phyloP scores from a whole-genome alignment of 1,140 invertebrate genomes.

The Gonioctena quinquepunctata region DNA sequence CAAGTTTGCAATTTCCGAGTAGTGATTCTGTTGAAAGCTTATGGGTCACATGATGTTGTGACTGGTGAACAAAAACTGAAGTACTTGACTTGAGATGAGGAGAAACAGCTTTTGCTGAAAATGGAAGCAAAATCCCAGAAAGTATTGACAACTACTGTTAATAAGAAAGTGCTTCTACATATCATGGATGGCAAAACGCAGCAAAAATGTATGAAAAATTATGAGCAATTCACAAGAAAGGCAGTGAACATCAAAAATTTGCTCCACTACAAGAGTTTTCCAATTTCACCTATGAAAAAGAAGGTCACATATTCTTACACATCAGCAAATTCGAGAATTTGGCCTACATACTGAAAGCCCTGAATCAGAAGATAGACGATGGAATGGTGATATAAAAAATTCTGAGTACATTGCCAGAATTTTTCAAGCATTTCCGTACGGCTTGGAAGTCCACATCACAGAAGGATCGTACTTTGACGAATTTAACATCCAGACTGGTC shows the following conservation, averaged over 20 bases:
- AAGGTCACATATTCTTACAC: neutral
- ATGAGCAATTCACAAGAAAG: neutral
- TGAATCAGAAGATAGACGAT: neutral
- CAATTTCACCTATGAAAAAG: too few relatives aligned
- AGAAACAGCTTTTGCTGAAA: too few relatives aligned
- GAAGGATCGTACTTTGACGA: neutral
- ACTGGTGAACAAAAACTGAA: too few relatives aligned
- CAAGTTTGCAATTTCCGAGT: too few relatives aligned
- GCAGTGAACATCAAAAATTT: too few relatives aligned
- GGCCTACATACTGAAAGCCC: neutral
- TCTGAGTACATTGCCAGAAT: neutral
- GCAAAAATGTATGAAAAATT: neutral
- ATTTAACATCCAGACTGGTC: neutral
- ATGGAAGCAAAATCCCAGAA: neutral
- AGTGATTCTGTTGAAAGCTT: too few relatives aligned
- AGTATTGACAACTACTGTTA: neutral
- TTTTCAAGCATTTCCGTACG: neutral
- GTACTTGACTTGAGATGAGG: too few relatives aligned
- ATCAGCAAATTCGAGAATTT: neutral
- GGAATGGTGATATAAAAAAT: neutral
- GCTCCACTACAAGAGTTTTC: too few relatives aligned
- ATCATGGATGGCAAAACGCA: neutral
- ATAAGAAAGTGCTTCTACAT: neutral
- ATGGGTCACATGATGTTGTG: too few relatives aligned
- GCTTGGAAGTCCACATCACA: neutral